Percentiles rank a stretch among this genome's conserved stretches.
phyloP scores from a whole-genome alignment of 2,888 invertebrate species.

The Agelastica alni region DNA sequence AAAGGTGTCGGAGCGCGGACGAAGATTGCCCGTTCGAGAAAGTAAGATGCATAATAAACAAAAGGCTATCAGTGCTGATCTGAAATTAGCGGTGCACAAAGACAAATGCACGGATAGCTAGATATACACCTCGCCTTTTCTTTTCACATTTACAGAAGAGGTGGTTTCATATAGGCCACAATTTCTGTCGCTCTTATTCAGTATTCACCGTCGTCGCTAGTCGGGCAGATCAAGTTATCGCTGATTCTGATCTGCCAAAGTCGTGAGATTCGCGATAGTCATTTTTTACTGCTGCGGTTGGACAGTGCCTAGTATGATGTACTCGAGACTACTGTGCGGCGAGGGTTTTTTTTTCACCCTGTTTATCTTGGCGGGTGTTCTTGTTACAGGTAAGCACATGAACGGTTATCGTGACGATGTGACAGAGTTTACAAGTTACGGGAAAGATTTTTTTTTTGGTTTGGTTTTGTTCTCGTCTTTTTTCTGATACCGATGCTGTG shows the following conservation, averaged over 20 bases:
- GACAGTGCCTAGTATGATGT: conserved; percentile 28
- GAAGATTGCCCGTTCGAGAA: conserved; percentile 12
- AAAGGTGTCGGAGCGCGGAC: conserved; percentile 14
- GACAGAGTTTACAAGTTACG: not conserved
- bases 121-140: conserved; percentile 21
- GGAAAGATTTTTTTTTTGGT: not conserved
- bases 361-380: conserved; percentile 16
- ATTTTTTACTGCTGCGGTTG: conserved; percentile 16
- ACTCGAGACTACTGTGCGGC: conserved; percentile 26
- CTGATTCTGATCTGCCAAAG: conserved; percentile 18
- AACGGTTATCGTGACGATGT: conserved; percentile 12
- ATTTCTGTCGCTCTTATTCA: conserved; percentile 23
- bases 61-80: conserved; percentile 27
- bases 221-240: conserved; percentile 20
- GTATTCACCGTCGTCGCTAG: conserved; percentile 12
- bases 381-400: conserved; percentile 22
- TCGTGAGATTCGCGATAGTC: conserved; percentile 26
- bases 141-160: conserved; percentile 29
- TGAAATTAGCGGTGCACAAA: conserved; percentile 27
- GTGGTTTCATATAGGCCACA: conserved; percentile 32
- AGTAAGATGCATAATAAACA: conserved; percentile 21
- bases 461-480: conserved; percentile 1
- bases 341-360: conserved; percentile 19
- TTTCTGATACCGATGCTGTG: not conserved
- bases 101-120: conserved; percentile 27